Percentiles rank a stretch among this genome's conserved stretches.
Conservation (phyloP, 1,140 invertebrate genomes). For the Rhagoletis zephyria region DNA sequence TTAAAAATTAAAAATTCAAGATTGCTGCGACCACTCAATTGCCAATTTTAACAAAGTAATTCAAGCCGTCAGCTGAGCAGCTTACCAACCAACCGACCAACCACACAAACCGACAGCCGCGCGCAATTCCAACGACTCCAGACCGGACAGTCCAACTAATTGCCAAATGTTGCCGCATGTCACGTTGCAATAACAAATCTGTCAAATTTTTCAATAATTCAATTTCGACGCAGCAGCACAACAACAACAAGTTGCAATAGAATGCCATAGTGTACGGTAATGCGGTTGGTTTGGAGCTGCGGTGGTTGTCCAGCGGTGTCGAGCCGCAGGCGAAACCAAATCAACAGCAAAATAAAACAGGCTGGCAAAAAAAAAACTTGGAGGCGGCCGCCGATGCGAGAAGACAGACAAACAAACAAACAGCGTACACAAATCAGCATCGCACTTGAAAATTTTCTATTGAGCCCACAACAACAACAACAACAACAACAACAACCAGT, state of each 20-base stretch:
- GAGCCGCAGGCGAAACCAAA: conserved; percentile 65
- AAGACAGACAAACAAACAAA: background rate
- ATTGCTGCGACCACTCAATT: conserved; percentile 45
- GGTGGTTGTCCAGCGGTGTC: conserved; percentile 57
- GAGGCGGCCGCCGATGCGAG: background rate
- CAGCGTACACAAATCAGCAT: background rate
- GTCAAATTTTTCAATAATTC: conserved; percentile 68
- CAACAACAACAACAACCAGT: conserved; percentile 44
- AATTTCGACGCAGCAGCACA: conserved; percentile 63
- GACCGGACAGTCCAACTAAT: no score
- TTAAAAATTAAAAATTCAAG: conserved; percentile 50
- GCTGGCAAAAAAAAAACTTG: background rate
- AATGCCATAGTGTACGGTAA: background rate
- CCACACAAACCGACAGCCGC: no score
- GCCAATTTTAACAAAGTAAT: conserved; percentile 35
- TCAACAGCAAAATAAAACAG: conserved; percentile 60
- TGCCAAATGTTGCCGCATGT: conserved; percentile 69
- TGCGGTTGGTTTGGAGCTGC: background rate
- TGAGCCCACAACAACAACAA: conserved; percentile 27
- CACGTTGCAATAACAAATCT: conserved; percentile 67
- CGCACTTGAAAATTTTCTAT: conserved; percentile 38
- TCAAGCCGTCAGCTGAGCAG: conserved; percentile 7
- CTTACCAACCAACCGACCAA: no score
- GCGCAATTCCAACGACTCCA: no score
- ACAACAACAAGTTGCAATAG: background rate